Evolutionary conservation across 2,113 vertebrate genomes (phyloP).

Genomic region (Empidonax traillii): DNA sequence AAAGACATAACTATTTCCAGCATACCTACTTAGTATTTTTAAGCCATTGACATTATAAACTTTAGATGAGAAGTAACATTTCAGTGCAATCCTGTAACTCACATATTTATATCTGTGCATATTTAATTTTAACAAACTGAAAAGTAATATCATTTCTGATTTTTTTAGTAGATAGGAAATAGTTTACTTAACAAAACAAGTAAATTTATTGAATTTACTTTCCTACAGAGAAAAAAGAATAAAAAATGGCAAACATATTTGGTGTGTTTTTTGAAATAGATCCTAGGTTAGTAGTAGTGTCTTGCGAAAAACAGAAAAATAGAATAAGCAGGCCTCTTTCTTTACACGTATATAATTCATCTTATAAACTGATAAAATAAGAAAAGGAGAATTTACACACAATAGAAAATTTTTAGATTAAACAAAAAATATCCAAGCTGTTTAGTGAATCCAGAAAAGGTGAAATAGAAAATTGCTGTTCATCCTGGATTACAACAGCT

Average conservation of each 20-base stretch:
- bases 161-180: neutral
- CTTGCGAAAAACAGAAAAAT: neutral
- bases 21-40: neutral
- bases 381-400: neutral
- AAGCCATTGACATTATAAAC: neutral
- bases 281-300: neutral
- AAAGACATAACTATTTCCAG: neutral
- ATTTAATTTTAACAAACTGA: neutral
- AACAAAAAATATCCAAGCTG: neutral
- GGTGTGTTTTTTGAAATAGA: neutral
- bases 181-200: neutral
- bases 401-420: neutral
- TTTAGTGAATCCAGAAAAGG: neutral
- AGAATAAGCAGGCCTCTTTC: neutral
- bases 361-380: neutral
- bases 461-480: neutral
- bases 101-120: accelerated
- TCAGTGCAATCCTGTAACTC: neutral
- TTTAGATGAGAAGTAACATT: neutral
- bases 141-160: neutral
- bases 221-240: neutral
- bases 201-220: neutral
- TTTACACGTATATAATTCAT: neutral
- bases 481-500: neutral
- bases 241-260: neutral